Evolutionary conservation across 2,888 invertebrate species (phyloP).

Genomic region (Mellilla xanthometata): DNA sequence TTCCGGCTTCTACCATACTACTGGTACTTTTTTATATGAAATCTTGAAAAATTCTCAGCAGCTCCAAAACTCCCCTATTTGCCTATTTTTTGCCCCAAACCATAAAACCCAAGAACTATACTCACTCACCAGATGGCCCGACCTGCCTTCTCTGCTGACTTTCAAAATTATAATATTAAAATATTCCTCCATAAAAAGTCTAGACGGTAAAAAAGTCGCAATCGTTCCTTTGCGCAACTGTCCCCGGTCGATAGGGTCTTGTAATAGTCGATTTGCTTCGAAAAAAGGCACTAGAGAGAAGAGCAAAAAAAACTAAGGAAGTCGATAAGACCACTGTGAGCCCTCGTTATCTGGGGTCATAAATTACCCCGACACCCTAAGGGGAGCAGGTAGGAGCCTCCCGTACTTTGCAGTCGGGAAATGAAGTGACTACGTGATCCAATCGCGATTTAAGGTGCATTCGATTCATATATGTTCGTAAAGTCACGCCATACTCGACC

Average conservation of each 20-base stretch:
- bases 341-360: constrained; percentile 80
- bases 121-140: constrained; percentile 29
- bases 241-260: constrained; percentile 61
- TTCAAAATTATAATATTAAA: constrained; percentile 33
- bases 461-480: constrained; percentile 59
- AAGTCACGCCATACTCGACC: constrained; percentile 48
- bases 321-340: constrained; percentile 77
- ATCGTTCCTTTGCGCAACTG: constrained; percentile 45
- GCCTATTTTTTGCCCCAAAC: constrained; percentile 10
- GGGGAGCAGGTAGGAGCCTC: constrained; percentile 69
- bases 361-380: constrained; percentile 77
- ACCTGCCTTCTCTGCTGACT: constrained; percentile 30
- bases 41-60: constrained; percentile 13
- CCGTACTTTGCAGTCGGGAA: constrained; percentile 57
- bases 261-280: constrained; percentile 73
- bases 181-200: constrained; percentile 40
- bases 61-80: constrained; percentile 3
- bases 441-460: constrained; percentile 79
- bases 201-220: constrained; percentile 48
- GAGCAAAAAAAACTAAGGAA: constrained; percentile 65
- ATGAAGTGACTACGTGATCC: constrained; percentile 81
- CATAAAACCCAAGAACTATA: constrained; percentile 27
- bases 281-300: constrained; percentile 68
- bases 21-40: constrained; percentile 8
- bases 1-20: background rate